These are phyloP conservation scores for Brachionus rotundiformis DNA, from an alignment of 1,140 invertebrate genomes.

Conservation along the genomic window DNA sequence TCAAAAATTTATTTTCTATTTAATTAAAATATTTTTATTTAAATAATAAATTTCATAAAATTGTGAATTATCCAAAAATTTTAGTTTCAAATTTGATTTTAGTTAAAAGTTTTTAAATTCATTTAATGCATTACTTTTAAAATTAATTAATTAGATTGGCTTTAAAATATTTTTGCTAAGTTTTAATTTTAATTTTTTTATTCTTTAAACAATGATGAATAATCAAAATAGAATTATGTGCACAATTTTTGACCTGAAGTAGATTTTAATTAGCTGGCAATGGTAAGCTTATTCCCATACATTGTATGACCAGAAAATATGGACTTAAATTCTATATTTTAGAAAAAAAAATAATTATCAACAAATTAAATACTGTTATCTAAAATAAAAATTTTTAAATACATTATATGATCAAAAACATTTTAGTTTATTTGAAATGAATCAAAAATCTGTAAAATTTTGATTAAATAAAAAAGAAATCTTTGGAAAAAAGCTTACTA, in stretches of 20 bases:
- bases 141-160: no score
- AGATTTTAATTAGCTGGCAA: neutral
- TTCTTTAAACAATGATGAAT: neutral
- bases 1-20: neutral
- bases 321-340: no score
- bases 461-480: neutral
- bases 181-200: neutral
- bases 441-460: neutral
- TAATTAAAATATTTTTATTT: neutral
- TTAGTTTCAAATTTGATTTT: no score
- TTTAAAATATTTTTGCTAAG: neutral
- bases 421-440: neutral
- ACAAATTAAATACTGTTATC: no score
- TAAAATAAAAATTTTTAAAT: no score
- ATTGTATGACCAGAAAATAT: no score
- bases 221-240: neutral
- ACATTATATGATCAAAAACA: neutral
- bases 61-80: no score
- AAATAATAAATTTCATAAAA: no score
- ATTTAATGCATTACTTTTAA: no score
- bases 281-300: no score
- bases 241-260: neutral
- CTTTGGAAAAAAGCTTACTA: neutral
- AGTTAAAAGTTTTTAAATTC: no score
- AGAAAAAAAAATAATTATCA: no score